Evolutionary conservation across 2,113 vertebrate genomes (phyloP).

Genomic region (Brachyistius frenatus): DNA sequence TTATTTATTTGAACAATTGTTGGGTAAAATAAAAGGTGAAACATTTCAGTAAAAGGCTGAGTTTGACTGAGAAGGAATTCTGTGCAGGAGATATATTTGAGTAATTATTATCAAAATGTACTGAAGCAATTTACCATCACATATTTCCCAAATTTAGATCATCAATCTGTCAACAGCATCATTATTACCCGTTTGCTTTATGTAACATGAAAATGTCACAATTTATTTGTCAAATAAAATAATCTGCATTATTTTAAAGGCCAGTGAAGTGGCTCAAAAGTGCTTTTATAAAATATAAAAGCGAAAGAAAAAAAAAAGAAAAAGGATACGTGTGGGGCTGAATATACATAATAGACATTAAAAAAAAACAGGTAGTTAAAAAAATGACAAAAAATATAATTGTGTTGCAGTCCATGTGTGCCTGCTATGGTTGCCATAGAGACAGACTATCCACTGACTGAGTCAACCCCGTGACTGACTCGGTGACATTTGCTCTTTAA

Average conservation of each 20-base stretch:
- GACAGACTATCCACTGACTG: conserved; percentile 73
- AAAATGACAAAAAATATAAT: conserved; percentile 49
- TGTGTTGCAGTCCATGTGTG: conserved; percentile 49
- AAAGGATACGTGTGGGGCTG: not conserved
- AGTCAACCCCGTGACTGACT: conserved; percentile 70
- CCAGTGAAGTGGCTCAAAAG: not conserved
- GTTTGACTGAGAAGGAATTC: not conserved
- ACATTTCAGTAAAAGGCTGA: not conserved
- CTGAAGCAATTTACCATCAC: not conserved
- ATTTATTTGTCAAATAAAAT: not conserved
- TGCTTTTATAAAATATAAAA: not conserved
- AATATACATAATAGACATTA: not conserved
- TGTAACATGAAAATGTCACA: not conserved
- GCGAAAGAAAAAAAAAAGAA: not conserved
- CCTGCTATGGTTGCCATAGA: conserved; percentile 76
- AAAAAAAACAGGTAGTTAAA: conserved; percentile 20
- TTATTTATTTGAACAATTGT: not conserved
- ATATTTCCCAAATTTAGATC: not conserved
- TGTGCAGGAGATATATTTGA: not conserved
- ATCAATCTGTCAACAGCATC: not conserved
- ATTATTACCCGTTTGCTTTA: not conserved
- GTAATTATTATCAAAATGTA: not conserved
- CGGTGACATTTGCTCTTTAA: conserved; percentile 78
- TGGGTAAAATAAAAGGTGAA: not conserved
- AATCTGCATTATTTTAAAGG: not conserved